Percentiles rank a stretch among this genome's conserved stretches.
These are phyloP conservation scores for Aporrectodea caliginosa DNA, from an alignment of 1,140 invertebrate genomes.

Conservation along the genomic window DNA sequence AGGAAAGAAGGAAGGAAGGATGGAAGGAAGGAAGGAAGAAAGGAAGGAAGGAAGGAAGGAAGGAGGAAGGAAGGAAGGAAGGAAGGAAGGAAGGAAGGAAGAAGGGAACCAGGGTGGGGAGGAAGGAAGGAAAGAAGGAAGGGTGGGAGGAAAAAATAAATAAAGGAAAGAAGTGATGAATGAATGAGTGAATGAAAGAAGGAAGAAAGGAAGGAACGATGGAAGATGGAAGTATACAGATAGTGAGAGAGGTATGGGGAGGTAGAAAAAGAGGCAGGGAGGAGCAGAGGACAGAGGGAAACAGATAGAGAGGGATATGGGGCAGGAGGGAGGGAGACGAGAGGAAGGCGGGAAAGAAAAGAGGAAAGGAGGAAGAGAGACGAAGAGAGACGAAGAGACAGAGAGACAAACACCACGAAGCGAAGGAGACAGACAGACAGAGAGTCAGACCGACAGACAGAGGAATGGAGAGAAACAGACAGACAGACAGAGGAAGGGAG, in stretches of 20 bases:
- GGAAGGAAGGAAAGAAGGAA: background rate
- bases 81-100: background rate
- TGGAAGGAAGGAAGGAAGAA: background rate
- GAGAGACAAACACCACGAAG: background rate
- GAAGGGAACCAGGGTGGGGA: background rate
- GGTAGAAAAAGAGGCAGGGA: background rate
- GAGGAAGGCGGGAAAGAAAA: background rate
- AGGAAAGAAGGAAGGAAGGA: background rate
- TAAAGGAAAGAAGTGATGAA: background rate
- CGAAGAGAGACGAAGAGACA: background rate
- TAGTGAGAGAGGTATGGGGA: background rate
- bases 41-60: background rate
- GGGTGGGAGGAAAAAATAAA: background rate
- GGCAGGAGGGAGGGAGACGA: background rate
- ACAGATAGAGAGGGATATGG: background rate
- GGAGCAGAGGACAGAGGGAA: background rate
- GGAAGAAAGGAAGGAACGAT: background rate
- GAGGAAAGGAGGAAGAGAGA: background rate
- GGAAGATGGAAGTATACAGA: background rate
- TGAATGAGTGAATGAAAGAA: background rate
- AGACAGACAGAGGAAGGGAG: background rate
- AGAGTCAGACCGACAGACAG: background rate
- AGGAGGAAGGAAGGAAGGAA: background rate
- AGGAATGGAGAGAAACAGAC: background rate
- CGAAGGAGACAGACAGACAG: background rate